Base-by-base conservation (phyloP, 2,797 vertebrate genomes). In the Enteromius fasciolatus region DNA sequence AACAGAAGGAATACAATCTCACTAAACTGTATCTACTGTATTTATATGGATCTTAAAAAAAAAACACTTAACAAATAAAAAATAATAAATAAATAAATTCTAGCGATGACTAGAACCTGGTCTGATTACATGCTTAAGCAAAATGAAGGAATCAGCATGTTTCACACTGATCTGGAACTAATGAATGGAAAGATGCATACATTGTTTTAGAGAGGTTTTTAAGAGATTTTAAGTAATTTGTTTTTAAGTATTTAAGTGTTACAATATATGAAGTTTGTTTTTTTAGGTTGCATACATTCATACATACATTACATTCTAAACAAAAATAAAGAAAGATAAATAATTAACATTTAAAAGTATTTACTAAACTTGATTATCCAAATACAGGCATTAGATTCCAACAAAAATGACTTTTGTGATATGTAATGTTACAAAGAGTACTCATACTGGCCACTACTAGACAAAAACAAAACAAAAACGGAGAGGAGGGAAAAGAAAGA, bases 401-500 rank as follows among this genome's bases (percentile, higher is more conserved):
- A 33, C 3, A 50, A 50, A 50, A 31, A 31, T 3, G 5, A 18
- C 7, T 72, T 10, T 3, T 31, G 17, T 2, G 14, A 48, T 10
- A 48, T 5, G 18, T 28, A n/a, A 33, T 33, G 17, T 5, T 50
- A 73, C 28, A 52, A 33, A 73, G 28, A 52, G 15, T 50, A 50
- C 44, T 50, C 44, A 50, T 72, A 72, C 3, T 50, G 44, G 33
- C 11, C 25, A 68, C 7, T 15, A n/a, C 10, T 25, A 11, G 36
- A 10, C 6, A 48, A 64, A 9, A 66, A 48, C 6, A 33, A 64
- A 9, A 66, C 33, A 50, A 48, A 9, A 66, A 48, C 41, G 20
- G 44, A 41, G 11, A 48, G 76, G 46, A 59, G 28, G 70, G 67
- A 36, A 80, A 59, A 77, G 39, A 79, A n/a, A 31, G 46, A 80